Base-by-base conservation (phyloP, 2,113 vertebrate species). In the Catharus bicknelli region DNA sequence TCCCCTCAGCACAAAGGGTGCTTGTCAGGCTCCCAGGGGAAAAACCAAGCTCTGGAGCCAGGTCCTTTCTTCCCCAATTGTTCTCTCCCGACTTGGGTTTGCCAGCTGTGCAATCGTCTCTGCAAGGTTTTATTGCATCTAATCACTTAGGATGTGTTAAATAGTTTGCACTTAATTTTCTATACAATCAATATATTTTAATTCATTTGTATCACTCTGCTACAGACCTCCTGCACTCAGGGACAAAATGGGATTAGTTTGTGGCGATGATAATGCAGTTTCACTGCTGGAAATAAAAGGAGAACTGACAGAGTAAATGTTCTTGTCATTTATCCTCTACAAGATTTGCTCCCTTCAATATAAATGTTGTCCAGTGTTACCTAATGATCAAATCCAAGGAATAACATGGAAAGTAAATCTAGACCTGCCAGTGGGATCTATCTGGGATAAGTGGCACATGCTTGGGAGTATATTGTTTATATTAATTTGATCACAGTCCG, bases 31-130 rank as follows among this genome's bases (percentile, higher is more conserved):
- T 86, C 83, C 63, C 51, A 85, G 88, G 63, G 93, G 54, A 78
- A 95, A 93, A 96, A 77, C 86, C 94, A 88, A 90, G 36, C 72
- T 83, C 90, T 78, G 84, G 79, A 96, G 94, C 91, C 95, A 96
- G 72, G 8, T 47, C 55, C 79, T 43, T 1, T 17, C 42, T 36
- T 30, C 17, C 13, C 20, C 0, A 19, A 34, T 63, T 67, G 57
- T 70, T 94, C 89, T 85, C 84, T 90, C 69, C 92, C 45, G 14
- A 63, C 79, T 80, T 77, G 13, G 27, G 50, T 91, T 86, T 68
- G 87, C 89, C 82, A 88, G 80, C 91, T 83, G 91, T 84, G 80
- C 92, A 70, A 19, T 84, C n/a, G 43, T 85, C 13, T 43, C 34
- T 38, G 81, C 62, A 74, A n/a, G 26, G 15, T 59, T 77, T 77